Percentiles rank a stretch among this genome's conserved stretches.
phyloP scores from a whole-genome alignment of 2,797 vertebrate genomes.

The Coregonus sp. region DNA sequence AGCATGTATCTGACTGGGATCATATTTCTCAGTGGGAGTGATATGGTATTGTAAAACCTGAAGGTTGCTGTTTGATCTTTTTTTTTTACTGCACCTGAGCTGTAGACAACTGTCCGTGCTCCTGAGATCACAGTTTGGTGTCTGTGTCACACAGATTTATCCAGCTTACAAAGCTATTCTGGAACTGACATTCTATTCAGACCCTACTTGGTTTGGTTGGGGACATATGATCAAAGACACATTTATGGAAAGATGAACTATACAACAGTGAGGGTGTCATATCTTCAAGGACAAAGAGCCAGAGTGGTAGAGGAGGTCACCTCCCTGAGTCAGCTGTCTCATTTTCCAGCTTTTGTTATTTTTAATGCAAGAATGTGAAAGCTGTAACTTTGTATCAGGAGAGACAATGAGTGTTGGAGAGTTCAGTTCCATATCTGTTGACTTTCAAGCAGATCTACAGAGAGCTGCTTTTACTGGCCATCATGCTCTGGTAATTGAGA shows the following conservation, averaged over 20 bases:
- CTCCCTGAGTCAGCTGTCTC: neutral
- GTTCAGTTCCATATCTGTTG: neutral
- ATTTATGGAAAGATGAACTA: neutral
- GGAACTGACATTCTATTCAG: neutral
- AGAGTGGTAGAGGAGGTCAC: neutral
- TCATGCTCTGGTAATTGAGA: neutral
- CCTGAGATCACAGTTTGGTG: neutral
- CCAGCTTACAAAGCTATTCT: neutral
- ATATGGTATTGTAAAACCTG: neutral
- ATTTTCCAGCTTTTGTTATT: neutral
- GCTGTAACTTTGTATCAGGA: neutral
- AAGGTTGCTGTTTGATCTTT: neutral
- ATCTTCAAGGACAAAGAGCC: neutral
- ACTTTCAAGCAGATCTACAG: neutral
- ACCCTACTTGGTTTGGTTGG: slow-evolving; percentile 3
- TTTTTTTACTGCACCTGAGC: slow-evolving; percentile 6
- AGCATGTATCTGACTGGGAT: neutral
- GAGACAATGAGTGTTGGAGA: neutral
- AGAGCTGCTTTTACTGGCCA: neutral
- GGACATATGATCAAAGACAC: neutral
- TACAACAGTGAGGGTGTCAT: neutral
- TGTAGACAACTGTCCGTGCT: neutral
- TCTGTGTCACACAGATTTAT: neutral
- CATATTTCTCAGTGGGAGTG: neutral
- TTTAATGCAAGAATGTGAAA: neutral